phyloP scores from a whole-genome alignment of 2,113 vertebrate genomes.

The Melanerpes formicivorus region DNA sequence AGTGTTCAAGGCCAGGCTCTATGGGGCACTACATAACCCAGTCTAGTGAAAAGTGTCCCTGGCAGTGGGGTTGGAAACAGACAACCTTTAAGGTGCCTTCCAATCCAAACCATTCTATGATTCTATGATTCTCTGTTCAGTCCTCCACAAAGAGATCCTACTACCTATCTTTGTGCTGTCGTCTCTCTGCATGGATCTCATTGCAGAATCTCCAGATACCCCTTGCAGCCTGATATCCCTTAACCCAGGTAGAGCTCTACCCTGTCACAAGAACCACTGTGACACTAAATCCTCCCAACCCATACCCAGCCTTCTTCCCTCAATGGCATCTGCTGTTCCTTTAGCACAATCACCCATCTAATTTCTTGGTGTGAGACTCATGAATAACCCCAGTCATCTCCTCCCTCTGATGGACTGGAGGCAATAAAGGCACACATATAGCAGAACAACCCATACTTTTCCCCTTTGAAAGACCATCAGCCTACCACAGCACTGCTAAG shows the following conservation, averaged over 20 bases:
- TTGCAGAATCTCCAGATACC: neutral
- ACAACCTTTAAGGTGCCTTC: neutral
- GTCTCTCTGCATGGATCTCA: neutral
- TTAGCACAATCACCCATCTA: neutral
- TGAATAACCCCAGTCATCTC: neutral
- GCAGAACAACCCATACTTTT: neutral
- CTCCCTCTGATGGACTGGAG: neutral
- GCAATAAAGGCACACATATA: accelerated
- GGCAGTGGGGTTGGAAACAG: neutral
- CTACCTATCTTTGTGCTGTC: accelerated
- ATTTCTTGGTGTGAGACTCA: accelerated
- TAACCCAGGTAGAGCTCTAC: neutral
- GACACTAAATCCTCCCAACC: neutral
- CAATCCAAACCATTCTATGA: neutral
- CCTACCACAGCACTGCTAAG: neutral
- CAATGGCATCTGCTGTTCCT: neutral
- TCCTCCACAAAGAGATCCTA: neutral
- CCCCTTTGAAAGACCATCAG: neutral
- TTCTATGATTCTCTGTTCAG: neutral
- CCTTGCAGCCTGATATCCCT: neutral
- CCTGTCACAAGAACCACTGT: accelerated
- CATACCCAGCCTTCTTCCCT: neutral
- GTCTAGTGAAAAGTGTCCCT: neutral
- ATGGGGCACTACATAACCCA: neutral
- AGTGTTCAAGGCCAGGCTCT: neutral